Base-by-base conservation (phyloP, 2,888 invertebrate genomes). In the Muschampia plurimacula region DNA sequence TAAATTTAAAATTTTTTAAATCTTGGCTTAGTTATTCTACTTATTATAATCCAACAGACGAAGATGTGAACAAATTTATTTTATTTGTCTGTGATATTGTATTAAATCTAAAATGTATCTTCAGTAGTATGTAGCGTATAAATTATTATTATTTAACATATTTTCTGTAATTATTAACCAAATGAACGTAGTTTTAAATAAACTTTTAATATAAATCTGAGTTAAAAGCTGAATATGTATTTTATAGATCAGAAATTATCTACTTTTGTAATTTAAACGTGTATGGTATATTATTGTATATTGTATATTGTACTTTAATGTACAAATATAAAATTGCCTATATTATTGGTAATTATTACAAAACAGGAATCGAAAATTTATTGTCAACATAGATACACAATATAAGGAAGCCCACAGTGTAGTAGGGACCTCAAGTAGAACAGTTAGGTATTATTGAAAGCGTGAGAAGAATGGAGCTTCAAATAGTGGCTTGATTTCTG, bases 71-170 rank as follows among this genome's bases (percentile, higher is more conserved):
- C 68, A 64, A 68, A 57, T 72, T 39, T 64, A 62, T 57, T 36
- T 67, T 60, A 52, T 67, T 60, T 49, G 72, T 72, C 72, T 72
- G 71, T 72, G 72, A 72, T 72, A 73, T 57, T 69, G 68, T 52
- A 68, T 72, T 46, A 55, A 46, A 63, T 41, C 62, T 57, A 72
- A 67, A 52, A 72, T 55, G 22, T 60, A 66, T 41, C 41, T 28
- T 32, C 28, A 49, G 12, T 71, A 71, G n/a, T 52, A 49, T 13
- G 1, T 71, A 49, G 66, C 46, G 5, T 65, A 63, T 55, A 66
- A 66, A 66, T 66, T 60, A 49, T 68, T 68, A 60, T 59, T 71
- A 66, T 66, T 66, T 70, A 60, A 62, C 63, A 55, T 44, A 57
- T 28, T 70, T 13, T 28, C 41, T 28, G 44, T 70, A 70, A 60